These are phyloP conservation scores for Lithosia quadra DNA, from an alignment of 2,888 invertebrate species.

Conservation along the genomic window DNA sequence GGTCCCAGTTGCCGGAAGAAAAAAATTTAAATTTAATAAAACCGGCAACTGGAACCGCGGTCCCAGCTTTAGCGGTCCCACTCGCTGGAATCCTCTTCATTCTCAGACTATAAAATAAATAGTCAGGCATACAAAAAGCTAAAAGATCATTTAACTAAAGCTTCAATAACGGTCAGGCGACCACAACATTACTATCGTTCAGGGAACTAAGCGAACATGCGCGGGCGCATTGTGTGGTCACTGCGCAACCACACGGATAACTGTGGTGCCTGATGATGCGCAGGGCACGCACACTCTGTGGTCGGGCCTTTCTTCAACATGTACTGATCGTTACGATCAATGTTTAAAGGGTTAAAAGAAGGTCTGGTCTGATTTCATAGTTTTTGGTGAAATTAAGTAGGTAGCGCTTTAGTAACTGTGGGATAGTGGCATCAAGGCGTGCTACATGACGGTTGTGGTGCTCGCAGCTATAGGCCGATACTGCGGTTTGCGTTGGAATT, in stretches of 20 bases:
- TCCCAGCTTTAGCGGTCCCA: too few species aligned
- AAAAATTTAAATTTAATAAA: too few species aligned
- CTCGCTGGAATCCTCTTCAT: too few species aligned
- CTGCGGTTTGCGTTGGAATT: not conserved
- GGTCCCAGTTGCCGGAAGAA: too few species aligned
- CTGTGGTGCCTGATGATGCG: constrained; percentile 10
- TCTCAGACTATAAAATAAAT: not conserved
- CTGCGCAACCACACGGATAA: constrained; percentile 11
- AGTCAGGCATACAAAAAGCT: not conserved
- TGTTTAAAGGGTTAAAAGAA: constrained; percentile 11
- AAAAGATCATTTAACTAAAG: constrained; percentile 19
- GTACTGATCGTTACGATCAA: constrained; percentile 5
- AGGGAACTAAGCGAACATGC: constrained; percentile 14
- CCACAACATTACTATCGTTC: constrained; percentile 17
- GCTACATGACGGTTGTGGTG: not conserved
- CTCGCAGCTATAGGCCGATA: not conserved
- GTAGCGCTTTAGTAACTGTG: constrained; percentile 9
- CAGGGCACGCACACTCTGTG: not conserved
- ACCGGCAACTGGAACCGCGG: too few species aligned
- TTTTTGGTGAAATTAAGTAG: constrained; percentile 5
- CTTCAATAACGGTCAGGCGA: not conserved
- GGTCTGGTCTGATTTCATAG: constrained; percentile 11
- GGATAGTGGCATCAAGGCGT: constrained; percentile 1
- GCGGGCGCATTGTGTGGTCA: constrained; percentile 23
- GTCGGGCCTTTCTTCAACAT: not conserved